Evolutionary conservation across 2,888 invertebrate species (phyloP), one percentile per base, ranked within the genome.

Genomic region (Acheta domesticus): DNA sequence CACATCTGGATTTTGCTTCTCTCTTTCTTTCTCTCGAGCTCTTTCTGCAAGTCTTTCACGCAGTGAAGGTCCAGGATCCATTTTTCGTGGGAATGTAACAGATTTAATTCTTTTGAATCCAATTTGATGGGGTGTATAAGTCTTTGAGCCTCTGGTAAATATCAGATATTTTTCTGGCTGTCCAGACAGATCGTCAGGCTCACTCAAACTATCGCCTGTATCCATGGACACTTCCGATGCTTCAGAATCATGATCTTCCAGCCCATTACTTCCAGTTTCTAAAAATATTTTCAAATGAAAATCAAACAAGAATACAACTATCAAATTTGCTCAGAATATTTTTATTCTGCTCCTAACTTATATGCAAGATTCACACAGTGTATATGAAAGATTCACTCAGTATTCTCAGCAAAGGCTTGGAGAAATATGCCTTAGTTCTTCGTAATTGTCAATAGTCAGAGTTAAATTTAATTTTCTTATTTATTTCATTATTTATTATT

Each of bases 111-210:
- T 89, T 84, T 94, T 94, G 83, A 94, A 92, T 73, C 90, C 94
- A 83, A 96, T 92, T 87, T 94, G 94, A 88, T 96, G 96, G 0
- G 95, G 95, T 0, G 94, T 94, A 84, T 93, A 95, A 0, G 95
- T 95, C 86, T 93, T 91, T 11, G 92, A 92, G 0, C 95, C 95
- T 48, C 93, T 94, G 1, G 94, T 94, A 86, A 95, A 96, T 83
- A 96, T 95, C 36, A 96, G 89, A 86, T 92, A 92, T 85, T 93
- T 94, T 83, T 92, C 91, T 81, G 89, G 88, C 83, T 89, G 89
- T 81, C 89, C 89, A 76, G 88, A 87, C 78, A 88, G 85, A 80
- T 89, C 89, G 73, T 88, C 88, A 20, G 85, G 84, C 73, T 87
- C 83, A 78, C 79, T 76, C 14, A 49, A 74, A 75, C 79, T 78